A percentile compares a stretch with the other conserved stretches of the same genome.
Conservation (phyloP, 2,888 invertebrate genomes). For the Epinotia brunnichana region DNA sequence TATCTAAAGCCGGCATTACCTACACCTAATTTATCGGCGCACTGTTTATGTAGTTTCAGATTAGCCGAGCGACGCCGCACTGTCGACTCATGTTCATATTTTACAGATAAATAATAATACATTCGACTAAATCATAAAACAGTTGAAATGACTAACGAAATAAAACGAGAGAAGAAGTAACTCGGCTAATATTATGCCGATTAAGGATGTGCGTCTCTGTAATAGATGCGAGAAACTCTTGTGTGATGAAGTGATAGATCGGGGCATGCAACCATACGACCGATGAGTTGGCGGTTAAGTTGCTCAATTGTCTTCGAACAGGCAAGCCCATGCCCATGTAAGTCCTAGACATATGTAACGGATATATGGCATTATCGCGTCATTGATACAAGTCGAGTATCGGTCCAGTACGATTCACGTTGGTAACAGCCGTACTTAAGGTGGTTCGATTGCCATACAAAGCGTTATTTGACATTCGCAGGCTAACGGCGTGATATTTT, state of each 20-base stretch:
- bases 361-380: neutral
- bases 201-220: neutral
- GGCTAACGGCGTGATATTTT: no score
- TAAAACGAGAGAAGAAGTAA: neutral
- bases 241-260: neutral
- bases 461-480: no score
- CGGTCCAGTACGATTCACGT: no score
- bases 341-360: neutral
- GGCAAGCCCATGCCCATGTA: neutral
- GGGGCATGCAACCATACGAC: neutral
- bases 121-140: neutral
- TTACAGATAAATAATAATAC: neutral
- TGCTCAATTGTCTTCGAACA: neutral
- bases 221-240: neutral
- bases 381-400: no score
- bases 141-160: neutral
- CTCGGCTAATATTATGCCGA: neutral
- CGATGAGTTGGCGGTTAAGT: neutral
- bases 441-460: no score
- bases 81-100: neutral
- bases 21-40: slow-evolving; percentile 18
- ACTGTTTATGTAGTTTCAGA: slow-evolving; percentile 16
- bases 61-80: neutral
- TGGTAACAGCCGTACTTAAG: no score
- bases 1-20: slow-evolving; percentile 28